Base-by-base conservation (phyloP, 2,888 invertebrate species). In the Tetragnatha montana region DNA sequence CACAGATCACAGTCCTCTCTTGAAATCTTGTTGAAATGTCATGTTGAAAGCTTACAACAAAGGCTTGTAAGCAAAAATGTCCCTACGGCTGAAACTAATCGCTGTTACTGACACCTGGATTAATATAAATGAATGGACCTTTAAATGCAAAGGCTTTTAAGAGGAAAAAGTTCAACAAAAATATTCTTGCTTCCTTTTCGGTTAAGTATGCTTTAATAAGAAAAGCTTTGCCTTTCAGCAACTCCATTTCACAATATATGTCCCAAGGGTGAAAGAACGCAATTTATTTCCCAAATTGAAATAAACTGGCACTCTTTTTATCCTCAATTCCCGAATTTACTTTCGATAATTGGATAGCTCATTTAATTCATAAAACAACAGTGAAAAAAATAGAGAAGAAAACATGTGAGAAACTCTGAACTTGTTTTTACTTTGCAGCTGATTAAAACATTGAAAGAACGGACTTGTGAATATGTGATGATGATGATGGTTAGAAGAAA, bases 301-400 rank as follows among this genome's bases (percentile, higher is more conserved):
- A 80, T 69, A 80, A 80, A 80, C 69, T 69, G 17, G 35, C 47
- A 8, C 69, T 68, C 60, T 60, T 60, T 60, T 17, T 35, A 0
- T 47, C 68, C 69, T 50, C 10, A n/a, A 22, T 81, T 70, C 19
- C 6, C 49, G n/a, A 60, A 76, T 50, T 50, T 81, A 49, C 35
- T 49, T 69, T 71, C 19, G 81, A 71, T 81, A 81, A 81, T 81
- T 79, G 79, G 79, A 60, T 22, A 68, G 49, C 50, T 70, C 81
- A 71, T 71, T 81, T 81, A 50, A 71, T 81, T 81, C 47, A 49
- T 70, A 69, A 70, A 70, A 69, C 49, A 81, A 70, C 70, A 10
- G 22, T 10, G 22, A 17, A 49, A 80, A 71, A 22, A 14, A 12
- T 8, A 6, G 14, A 81, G 49, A 50, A 19, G 47, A 14, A 49